Percentiles rank a stretch among this genome's conserved stretches.
Conservation (phyloP, 2,797 vertebrate species). For the Oreonectes daqikongensis region DNA sequence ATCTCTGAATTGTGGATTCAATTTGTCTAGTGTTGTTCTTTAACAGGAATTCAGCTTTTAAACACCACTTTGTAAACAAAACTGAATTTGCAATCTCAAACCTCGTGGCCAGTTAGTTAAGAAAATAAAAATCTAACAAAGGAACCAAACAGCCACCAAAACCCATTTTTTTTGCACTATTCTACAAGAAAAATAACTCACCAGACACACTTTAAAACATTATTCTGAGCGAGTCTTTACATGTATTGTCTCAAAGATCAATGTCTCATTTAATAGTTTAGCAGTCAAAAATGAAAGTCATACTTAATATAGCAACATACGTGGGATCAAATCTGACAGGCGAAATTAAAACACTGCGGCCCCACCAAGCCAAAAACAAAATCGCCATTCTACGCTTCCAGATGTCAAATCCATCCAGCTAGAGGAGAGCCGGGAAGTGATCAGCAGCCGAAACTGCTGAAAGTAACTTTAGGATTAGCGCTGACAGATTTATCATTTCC, state of each 20-base stretch:
- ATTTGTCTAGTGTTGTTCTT: not conserved
- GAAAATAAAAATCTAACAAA: not conserved
- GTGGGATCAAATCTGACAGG: slow-evolving; percentile 6
- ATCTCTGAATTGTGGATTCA: not conserved
- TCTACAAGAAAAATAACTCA: slow-evolving; percentile 30
- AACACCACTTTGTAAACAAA: not conserved
- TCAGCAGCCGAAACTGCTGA: slow-evolving; percentile 34
- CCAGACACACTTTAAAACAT: slow-evolving; percentile 6
- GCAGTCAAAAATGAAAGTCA: slow-evolving; percentile 22
- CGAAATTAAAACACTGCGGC: slow-evolving; percentile 23
- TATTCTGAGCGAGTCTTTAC: slow-evolving; percentile 25
- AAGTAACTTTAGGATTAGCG: slow-evolving; percentile 39
- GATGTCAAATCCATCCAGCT: slow-evolving; percentile 29
- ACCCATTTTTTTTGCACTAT: not conserved
- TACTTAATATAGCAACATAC: not conserved
- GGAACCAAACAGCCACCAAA: slow-evolving; percentile 25
- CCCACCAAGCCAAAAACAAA: slow-evolving; percentile 23
- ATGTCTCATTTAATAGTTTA: slow-evolving; percentile 32
- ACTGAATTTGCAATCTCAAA: not conserved
- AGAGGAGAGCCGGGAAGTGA: too few relatives aligned
- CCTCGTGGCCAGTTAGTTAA: not conserved
- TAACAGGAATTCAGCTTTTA: not conserved
- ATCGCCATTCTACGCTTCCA: slow-evolving; percentile 9
- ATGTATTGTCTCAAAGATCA: slow-evolving; percentile 15
- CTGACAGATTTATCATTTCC: slow-evolving; percentile 36